These are phyloP conservation scores for Chloroceryle aenea DNA, from an alignment of 2,113 vertebrate genomes.

Conservation along the genomic window DNA sequence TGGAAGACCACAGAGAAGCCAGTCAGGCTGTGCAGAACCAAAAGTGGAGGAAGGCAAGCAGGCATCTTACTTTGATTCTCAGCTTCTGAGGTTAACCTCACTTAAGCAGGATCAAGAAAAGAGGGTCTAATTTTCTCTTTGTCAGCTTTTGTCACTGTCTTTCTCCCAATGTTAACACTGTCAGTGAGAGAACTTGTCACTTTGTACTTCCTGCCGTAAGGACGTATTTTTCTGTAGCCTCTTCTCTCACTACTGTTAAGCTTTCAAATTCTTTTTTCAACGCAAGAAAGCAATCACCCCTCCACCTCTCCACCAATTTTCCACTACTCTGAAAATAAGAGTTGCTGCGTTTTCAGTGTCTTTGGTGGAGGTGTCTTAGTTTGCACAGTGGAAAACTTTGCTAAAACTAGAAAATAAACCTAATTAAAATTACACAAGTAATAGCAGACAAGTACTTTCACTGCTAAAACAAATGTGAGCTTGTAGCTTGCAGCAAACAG, in stretches of 20 bases:
- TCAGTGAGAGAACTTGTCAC: not conserved
- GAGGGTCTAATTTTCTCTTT: not conserved
- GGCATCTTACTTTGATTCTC: not conserved
- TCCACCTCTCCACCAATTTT: not conserved
- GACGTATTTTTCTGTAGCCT: not conserved
- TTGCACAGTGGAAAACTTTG: not conserved
- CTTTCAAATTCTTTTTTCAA: not conserved
- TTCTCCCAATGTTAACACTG: accelerated
- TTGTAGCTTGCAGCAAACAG: not conserved
- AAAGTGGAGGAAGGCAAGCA: not conserved
- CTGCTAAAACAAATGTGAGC: not conserved
- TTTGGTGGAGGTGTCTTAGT: not conserved
- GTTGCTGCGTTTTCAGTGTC: not conserved
- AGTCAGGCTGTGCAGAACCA: not conserved
- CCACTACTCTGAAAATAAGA: not conserved
- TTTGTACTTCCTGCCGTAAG: not conserved
- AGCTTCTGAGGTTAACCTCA: not conserved
- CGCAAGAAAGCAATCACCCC: not conserved
- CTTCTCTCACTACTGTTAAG: not conserved
- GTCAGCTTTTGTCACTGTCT: not conserved
- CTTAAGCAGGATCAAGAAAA: not conserved
- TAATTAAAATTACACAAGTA: not conserved
- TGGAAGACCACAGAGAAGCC: not conserved
- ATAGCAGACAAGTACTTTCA: not conserved
- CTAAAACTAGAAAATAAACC: not conserved